phyloP scores from a whole-genome alignment of 2,113 vertebrate species.

The Gopherus evgoodei region DNA sequence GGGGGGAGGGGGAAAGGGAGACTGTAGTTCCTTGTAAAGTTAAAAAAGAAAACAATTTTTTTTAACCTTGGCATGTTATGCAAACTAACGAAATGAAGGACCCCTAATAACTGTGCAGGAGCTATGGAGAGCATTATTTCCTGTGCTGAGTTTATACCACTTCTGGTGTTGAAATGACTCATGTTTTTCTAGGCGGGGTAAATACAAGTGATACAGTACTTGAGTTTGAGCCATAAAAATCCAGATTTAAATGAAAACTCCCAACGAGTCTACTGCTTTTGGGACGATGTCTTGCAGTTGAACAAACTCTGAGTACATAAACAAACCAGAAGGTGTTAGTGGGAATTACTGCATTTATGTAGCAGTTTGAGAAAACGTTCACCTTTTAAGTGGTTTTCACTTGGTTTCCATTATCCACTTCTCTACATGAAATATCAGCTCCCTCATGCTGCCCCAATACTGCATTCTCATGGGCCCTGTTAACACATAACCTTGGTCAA shows the following conservation, averaged over 20 bases:
- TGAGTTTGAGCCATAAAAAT: conserved; percentile 46
- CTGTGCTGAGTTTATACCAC: conserved; percentile 1
- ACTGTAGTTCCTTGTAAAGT: conserved; percentile 65
- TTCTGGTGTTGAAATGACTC: conserved; percentile 37
- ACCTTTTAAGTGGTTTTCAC: conserved; percentile 55
- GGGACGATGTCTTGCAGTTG: conserved; percentile 33
- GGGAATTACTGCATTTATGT: conserved; percentile 48
- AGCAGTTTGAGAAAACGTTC: conserved; percentile 48
- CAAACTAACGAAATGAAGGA: conserved; percentile 69
- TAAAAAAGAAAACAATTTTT: conserved; percentile 61
- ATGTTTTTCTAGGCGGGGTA: conserved; percentile 16
- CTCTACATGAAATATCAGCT: conserved; percentile 35
- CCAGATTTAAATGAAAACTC: conserved; percentile 27
- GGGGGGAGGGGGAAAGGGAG: conserved; percentile 32
- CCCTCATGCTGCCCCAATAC: conserved; percentile 6
- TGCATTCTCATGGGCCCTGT: conserved; percentile 19
- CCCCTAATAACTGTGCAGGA: conserved; percentile 39
- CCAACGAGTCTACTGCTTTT: conserved; percentile 48
- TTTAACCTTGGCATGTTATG: conserved; percentile 71
- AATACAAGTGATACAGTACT: conserved; percentile 27
- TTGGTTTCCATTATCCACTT: conserved; percentile 47
- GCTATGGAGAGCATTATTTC: conserved; percentile 12
- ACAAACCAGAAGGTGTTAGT: conserved; percentile 62
- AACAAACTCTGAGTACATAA: conserved; percentile 41
- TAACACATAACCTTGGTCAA: conserved; percentile 1